Evolutionary conservation across 2,888 invertebrate genomes (phyloP).

Genomic region (Dorcus hopei): DNA sequence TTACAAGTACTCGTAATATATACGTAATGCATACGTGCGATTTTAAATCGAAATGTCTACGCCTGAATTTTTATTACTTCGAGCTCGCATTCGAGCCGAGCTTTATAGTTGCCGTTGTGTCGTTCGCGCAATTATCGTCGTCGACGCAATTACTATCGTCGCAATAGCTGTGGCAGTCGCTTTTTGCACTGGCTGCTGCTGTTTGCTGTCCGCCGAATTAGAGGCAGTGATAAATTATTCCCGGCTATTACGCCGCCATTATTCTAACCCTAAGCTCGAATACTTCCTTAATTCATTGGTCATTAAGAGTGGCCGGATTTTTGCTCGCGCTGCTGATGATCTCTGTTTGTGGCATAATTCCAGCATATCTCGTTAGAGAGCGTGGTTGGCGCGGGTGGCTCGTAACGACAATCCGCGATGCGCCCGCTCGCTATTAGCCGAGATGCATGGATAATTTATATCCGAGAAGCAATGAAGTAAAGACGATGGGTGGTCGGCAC

Average conservation of each 20-base stretch:
- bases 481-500: conserved; percentile 31
- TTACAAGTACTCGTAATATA: neutral
- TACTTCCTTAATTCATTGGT: conserved; percentile 45
- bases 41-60: no score
- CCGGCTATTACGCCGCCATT: conserved; percentile 33
- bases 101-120: neutral
- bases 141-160: conserved; percentile 8
- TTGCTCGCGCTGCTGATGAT: conserved; percentile 38
- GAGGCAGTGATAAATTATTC: conserved; percentile 34
- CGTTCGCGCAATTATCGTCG: neutral
- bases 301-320: conserved; percentile 44
- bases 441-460: conserved; percentile 42
- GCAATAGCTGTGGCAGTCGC: conserved; percentile 7
- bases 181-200: conserved; percentile 7
- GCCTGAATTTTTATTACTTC: no score
- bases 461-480: conserved; percentile 42
- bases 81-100: neutral
- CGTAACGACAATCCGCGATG: conserved; percentile 46
- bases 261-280: conserved; percentile 33
- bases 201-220: conserved; percentile 25
- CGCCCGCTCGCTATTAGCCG: conserved; percentile 36
- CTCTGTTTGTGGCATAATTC: conserved; percentile 46
- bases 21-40: no score
- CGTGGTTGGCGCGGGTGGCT: conserved; percentile 40
- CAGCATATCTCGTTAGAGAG: conserved; percentile 44